These are phyloP conservation scores for Sarcophaga carnaria DNA, from an alignment of 2,888 invertebrate genomes.

Conservation along the genomic window DNA sequence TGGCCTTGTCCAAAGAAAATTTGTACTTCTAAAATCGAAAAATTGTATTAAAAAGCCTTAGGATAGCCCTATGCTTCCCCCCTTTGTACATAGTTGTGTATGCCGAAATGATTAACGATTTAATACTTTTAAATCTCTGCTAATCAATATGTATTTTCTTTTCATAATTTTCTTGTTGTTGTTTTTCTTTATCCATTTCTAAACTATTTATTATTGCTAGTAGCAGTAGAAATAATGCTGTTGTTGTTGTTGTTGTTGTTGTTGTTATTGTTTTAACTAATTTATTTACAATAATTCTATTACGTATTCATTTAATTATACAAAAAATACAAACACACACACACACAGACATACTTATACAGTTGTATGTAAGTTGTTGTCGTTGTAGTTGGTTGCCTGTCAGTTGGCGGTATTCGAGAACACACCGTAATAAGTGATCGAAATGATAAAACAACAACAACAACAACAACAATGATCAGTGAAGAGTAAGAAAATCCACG, in stretches of 20 bases:
- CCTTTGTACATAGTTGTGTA: too few species aligned
- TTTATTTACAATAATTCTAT: conserved; percentile 13
- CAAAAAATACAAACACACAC: not conserved
- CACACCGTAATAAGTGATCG: not conserved
- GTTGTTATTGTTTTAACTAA: not conserved
- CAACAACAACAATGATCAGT: not conserved
- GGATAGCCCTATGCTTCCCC: too few species aligned
- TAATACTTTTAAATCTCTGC: too few species aligned
- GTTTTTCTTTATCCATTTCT: too few species aligned
- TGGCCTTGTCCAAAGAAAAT: too few species aligned
- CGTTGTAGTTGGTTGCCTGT: conserved; percentile 8
- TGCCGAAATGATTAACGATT: too few species aligned
- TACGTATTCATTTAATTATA: not conserved
- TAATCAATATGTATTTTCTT: too few species aligned
- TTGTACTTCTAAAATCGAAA: too few species aligned
- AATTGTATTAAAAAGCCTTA: too few species aligned
- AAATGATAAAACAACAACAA: not conserved
- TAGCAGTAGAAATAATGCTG: not conserved
- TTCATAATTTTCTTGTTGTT: too few species aligned
- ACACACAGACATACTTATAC: not conserved
- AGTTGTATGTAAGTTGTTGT: not conserved
- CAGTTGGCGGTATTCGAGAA: conserved; percentile 6
- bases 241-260: not conserved
- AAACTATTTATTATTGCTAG: too few species aligned
- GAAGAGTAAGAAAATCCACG: conserved; percentile 14